A percentile compares a stretch with the other conserved stretches of the same genome.
phyloP scores from a whole-genome alignment of 2,797 vertebrate species.

The Gymnothorax reevesii region DNA sequence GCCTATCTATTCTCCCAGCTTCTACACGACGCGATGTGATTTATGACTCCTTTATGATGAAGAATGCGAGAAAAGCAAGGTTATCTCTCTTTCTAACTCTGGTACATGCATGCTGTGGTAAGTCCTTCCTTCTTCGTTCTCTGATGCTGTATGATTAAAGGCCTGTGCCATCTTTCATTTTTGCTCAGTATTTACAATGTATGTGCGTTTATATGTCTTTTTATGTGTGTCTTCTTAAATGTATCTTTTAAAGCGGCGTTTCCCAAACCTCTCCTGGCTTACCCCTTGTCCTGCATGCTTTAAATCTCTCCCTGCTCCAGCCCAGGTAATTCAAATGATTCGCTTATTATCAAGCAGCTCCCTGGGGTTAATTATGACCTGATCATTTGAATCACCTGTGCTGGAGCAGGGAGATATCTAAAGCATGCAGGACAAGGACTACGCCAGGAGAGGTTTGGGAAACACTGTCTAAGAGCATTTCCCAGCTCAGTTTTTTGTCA shows the following conservation, averaged over 20 bases:
- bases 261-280: no score
- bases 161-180: constrained; percentile 19
- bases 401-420: no score
- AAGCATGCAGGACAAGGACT: no score
- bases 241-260: not conserved
- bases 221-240: constrained; percentile 43
- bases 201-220: not conserved
- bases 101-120: constrained; percentile 78
- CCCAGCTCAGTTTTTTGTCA: no score
- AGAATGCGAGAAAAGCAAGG: constrained; percentile 64
- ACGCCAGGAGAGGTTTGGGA: no score
- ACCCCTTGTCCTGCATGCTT: no score
- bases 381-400: no score
- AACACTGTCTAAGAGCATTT: no score
- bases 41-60: constrained; percentile 75
- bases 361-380: no score
- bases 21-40: constrained; percentile 62
- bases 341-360: no score
- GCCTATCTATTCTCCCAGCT: constrained; percentile 45
- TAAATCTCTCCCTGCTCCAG: no score
- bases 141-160: not conserved
- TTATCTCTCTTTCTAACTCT: constrained; percentile 74
- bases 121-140: constrained; percentile 50
- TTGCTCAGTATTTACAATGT: not conserved
- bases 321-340: no score